Evolutionary conservation across 2,113 vertebrate species (phyloP).

Genomic region (Passer montanus): DNA sequence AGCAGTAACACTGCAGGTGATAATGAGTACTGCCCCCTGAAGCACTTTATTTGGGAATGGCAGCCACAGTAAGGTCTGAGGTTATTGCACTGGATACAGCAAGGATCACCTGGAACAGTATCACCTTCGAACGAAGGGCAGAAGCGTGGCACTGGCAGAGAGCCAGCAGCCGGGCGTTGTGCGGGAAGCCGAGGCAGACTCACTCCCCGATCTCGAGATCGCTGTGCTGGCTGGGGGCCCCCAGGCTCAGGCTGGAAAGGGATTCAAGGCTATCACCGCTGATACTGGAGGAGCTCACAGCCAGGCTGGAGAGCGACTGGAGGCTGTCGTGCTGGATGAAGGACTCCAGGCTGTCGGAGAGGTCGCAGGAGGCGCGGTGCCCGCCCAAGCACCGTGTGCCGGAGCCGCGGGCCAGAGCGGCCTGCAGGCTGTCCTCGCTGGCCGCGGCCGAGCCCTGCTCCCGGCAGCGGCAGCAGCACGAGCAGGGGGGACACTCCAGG

Average conservation of each 20-base stretch:
- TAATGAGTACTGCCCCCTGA: neutral
- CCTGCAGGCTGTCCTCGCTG: conserved; percentile 44
- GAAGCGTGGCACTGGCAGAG: neutral
- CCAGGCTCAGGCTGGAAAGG: conserved; percentile 22
- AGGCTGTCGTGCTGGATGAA: conserved; percentile 41
- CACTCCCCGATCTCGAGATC: neutral
- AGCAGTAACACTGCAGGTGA: neutral
- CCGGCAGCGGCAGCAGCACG: neutral
- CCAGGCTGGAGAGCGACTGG: conserved; percentile 37
- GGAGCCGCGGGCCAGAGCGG: neutral
- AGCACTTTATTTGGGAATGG: neutral
- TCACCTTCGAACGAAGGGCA: accelerated
- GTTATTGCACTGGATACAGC: neutral
- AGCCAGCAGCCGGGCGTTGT: accelerated
- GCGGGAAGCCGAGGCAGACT: neutral
- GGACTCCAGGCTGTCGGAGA: conserved; percentile 39
- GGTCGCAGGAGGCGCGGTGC: neutral
- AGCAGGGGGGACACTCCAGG: conserved; percentile 18
- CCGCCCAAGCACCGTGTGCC: neutral
- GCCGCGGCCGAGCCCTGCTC: neutral
- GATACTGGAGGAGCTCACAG: conserved; percentile 34
- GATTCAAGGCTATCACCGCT: conserved; percentile 45
- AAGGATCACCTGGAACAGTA: neutral
- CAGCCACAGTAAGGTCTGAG: neutral
- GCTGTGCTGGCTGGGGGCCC: neutral